Evolutionary conservation across 92 coral and sea anemone species (phyloP).

Genomic region (Diadumene lineata): DNA sequence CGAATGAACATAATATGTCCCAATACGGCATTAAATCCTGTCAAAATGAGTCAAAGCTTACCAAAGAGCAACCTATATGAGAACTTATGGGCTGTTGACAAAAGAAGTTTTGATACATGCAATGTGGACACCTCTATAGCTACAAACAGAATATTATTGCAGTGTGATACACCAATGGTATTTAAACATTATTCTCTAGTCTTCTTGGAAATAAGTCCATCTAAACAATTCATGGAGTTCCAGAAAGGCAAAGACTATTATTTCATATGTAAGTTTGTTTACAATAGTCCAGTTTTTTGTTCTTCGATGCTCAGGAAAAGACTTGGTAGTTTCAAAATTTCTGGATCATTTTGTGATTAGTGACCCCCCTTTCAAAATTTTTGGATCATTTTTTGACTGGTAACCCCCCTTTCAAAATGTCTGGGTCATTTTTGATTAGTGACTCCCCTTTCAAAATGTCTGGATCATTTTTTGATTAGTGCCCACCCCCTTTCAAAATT

Average conservation of each 20-base stretch:
- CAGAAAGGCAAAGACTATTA: constrained; percentile 59
- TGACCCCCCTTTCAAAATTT: too few species aligned
- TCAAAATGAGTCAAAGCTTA: constrained; percentile 27
- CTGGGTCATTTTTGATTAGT: too few species aligned
- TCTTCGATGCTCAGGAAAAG: too few species aligned
- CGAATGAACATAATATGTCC: constrained; percentile 49
- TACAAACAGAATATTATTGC: constrained; percentile 13
- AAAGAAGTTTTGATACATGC: constrained; percentile 58
- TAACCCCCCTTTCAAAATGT: too few species aligned
- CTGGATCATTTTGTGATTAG: too few species aligned
- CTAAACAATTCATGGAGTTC: constrained; percentile 35
- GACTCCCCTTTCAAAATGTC: too few species aligned
- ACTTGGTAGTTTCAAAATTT: too few species aligned
- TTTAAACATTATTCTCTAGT: constrained; percentile 42
- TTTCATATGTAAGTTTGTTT: constrained; percentile 68
- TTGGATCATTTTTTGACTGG: too few species aligned
- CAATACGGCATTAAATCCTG: constrained; percentile 41
- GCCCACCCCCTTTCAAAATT: too few species aligned
- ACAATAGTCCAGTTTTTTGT: neutral
- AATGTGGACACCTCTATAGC: constrained; percentile 30
- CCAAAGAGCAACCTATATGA: constrained; percentile 50
- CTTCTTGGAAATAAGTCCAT: constrained; percentile 53
- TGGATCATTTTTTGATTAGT: too few species aligned
- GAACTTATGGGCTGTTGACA: constrained; percentile 61
- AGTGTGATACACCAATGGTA: constrained; percentile 36